Evolutionary conservation across 2,113 vertebrate genomes (phyloP), one percentile per base, ranked within the genome.

Genomic region (Oryzias curvinotus): DNA sequence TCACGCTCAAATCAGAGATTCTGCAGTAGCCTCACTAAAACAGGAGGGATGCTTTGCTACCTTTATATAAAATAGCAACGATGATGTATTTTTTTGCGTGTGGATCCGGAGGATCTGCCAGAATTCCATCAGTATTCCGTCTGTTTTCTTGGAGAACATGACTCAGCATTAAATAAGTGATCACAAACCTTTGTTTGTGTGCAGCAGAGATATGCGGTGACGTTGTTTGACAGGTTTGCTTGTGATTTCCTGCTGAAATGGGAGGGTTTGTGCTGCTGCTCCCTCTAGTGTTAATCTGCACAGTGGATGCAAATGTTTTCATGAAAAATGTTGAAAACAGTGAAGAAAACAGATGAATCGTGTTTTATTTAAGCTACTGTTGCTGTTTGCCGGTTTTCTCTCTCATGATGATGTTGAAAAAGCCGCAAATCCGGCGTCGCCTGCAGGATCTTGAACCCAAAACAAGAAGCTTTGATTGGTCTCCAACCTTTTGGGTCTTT

Each of bases 161-260:
- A 30, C 30, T 30, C 5, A 6, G 5, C 7, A 7, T 30, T 8
- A 36, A 7, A 36, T 36, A 8, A 36, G 30, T 36, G 30, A 36
- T 46, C 64, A 17, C 18, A 30, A 49, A 45, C 1, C 59, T 60
- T 49, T 75, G 71, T 80, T 68, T 75, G 49, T 4, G 15, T 26
- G 51, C 42, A 70, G 65, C 50, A 23, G 42, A 43, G 49, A 18
- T 46, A 47, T 44, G 50, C 53, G 1, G 7, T 48, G 59, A 55
- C 43, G 66, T 63, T 71, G 60, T 73, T 65, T 6, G 53, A 49
- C 19, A 62, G 72, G 77, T 79, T 60, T 68, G 61, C 53, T 48
- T 5, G 2, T 47, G 16, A 47, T 7, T 7, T 48, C 7, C 46
- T 19, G 46, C 16, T 47, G 12, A 48, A n/a, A 18, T 48, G 12